Evolutionary conservation across 2,113 vertebrate species (phyloP).

Genomic region (Callopanchax toddi): DNA sequence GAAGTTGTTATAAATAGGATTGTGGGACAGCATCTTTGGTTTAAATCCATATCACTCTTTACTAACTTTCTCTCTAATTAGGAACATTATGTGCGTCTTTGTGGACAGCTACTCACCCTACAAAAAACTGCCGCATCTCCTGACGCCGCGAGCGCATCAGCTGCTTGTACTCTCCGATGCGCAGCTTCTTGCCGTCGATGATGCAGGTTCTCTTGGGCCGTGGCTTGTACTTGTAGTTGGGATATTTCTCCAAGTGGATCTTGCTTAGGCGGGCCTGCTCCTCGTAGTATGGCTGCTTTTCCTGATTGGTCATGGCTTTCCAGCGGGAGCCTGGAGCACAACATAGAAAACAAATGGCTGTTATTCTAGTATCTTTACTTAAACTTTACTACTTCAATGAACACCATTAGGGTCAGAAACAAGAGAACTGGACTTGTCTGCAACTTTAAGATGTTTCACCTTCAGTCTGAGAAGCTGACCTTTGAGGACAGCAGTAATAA

Average conservation of each 20-base stretch:
- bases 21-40: no score
- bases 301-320: constrained; percentile 99
- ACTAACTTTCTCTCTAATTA: no score
- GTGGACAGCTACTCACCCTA: constrained; percentile 84
- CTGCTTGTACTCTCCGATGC: constrained; percentile 98
- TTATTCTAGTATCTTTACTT: no score
- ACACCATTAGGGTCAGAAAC: neutral
- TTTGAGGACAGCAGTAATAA: no score
- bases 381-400: no score
- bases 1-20: no score
- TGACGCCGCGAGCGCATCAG: constrained; percentile 98
- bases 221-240: constrained; percentile 99
- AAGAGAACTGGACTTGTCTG: no score
- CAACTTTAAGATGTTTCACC: no score
- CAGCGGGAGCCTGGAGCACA: constrained; percentile 89
- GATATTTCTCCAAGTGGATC: constrained; percentile 98
- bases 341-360: no score
- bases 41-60: no score
- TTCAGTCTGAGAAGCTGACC: no score
- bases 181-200: constrained; percentile 96
- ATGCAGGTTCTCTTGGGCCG: constrained; percentile 98
- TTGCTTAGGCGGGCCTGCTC: constrained; percentile 98
- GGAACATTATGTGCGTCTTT: neutral
- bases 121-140: constrained; percentile 99
- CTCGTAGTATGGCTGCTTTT: constrained; percentile 98